These are phyloP conservation scores for Hydrotaea cyrtoneurina DNA, from an alignment of 2,888 invertebrate species.

Conservation along the genomic window DNA sequence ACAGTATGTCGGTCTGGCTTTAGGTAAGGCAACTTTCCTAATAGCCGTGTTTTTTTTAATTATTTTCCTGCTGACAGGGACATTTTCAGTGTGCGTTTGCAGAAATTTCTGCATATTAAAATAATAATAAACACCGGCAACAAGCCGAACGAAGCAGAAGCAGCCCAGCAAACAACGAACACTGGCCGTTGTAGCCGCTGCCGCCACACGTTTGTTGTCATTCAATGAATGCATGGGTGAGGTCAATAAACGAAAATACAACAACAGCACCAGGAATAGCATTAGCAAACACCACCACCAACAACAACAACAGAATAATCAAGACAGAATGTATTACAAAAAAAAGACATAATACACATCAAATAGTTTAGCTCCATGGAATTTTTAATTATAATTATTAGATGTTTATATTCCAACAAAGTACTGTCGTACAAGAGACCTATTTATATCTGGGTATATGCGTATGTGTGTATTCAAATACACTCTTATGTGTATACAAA, in stretches of 20 bases:
- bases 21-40: slow-evolving; percentile 41
- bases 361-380: not conserved
- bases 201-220: not conserved
- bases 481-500: no score
- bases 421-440: no score
- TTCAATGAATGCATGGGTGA: slow-evolving; percentile 47
- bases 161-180: not conserved
- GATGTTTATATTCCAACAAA: slow-evolving; percentile 2
- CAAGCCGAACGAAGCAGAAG: not conserved
- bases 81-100: slow-evolving; percentile 42
- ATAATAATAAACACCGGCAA: slow-evolving; percentile 35
- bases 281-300: slow-evolving; percentile 20
- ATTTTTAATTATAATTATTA: slow-evolving; percentile 51
- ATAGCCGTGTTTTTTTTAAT: slow-evolving; percentile 36
- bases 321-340: not conserved
- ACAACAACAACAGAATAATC: not conserved
- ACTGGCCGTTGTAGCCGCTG: not conserved
- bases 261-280: slow-evolving; percentile 26
- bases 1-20: slow-evolving; percentile 19
- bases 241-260: slow-evolving; percentile 64
- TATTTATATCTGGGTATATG: no score
- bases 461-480: no score
- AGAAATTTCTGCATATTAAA: slow-evolving; percentile 51
- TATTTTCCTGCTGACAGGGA: slow-evolving; percentile 62
- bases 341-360: not conserved